phyloP scores from a whole-genome alignment of 2,113 vertebrate species.

The Trogon surrucura region DNA sequence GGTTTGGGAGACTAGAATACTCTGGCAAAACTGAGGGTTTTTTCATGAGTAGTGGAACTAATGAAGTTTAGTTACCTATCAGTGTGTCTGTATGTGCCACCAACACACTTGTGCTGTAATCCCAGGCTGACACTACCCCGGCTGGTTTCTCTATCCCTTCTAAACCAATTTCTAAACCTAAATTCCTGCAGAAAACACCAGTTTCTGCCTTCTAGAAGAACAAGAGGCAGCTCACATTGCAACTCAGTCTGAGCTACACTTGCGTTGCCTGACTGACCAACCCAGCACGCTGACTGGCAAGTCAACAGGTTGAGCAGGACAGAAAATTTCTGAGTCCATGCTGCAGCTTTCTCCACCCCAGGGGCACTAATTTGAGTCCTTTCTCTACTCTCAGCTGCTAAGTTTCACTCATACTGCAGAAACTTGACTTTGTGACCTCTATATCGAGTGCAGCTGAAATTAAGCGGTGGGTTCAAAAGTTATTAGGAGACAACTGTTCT shows the following conservation, averaged over 20 bases:
- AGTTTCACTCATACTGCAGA: constrained; percentile 26
- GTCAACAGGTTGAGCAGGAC: constrained; percentile 11
- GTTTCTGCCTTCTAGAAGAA: background rate
- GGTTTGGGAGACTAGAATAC: background rate
- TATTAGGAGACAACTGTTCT: constrained; percentile 21
- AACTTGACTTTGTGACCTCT: constrained; percentile 23
- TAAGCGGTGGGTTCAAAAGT: background rate
- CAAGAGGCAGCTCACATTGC: background rate
- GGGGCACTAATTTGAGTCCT: background rate
- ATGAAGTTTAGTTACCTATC: background rate
- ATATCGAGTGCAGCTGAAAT: constrained; percentile 10
- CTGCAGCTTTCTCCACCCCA: background rate
- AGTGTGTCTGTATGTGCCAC: background rate
- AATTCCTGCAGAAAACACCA: background rate
- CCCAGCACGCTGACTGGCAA: background rate
- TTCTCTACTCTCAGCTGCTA: constrained; percentile 10
- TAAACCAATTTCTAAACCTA: background rate
- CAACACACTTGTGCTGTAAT: background rate
- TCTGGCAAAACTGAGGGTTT: background rate
- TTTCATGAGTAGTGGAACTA: background rate
- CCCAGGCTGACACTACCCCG: background rate
- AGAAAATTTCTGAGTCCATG: background rate
- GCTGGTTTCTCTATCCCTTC: background rate
- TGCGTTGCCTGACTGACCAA: background rate
- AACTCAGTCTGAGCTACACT: background rate